A percentile compares a stretch with the other conserved stretches of the same genome.
Conservation (phyloP, 2,797 vertebrate genomes). For the Antrozous pallidus region DNA sequence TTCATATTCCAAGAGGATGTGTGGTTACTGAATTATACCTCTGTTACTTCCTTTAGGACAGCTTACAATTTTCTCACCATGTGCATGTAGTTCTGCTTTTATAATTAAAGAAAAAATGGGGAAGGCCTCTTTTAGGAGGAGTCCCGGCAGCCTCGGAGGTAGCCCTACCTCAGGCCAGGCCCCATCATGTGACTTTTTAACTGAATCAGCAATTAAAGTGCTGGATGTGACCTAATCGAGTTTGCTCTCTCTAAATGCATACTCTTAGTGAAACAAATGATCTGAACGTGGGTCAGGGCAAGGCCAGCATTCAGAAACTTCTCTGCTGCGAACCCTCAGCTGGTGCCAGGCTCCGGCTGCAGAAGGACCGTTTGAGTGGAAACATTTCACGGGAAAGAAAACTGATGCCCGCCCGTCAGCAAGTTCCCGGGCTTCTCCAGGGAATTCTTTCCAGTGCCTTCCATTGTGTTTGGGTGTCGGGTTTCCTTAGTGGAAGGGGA, state of each 20-base stretch:
- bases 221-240: constrained; percentile 55
- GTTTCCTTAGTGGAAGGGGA: not conserved
- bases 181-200: constrained; percentile 26
- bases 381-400: constrained; percentile 63
- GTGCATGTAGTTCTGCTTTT: not conserved
- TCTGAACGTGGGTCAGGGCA: constrained; percentile 56
- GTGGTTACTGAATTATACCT: not conserved
- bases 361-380: constrained; percentile 32
- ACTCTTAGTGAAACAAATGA: constrained; percentile 61
- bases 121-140: not conserved
- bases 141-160: not conserved
- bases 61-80: not conserved
- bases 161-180: not conserved
- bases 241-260: constrained; percentile 63
- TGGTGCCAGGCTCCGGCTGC: constrained; percentile 46
- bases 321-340: constrained; percentile 27
- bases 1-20: not conserved
- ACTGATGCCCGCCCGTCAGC: constrained; percentile 54
- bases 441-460: constrained; percentile 45
- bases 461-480: not conserved
- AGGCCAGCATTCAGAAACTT: constrained; percentile 55
- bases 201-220: constrained; percentile 58
- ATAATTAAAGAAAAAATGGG: not conserved
- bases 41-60: not conserved
- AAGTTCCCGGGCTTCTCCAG: constrained; percentile 35